These are phyloP conservation scores for Ophioderma brevispina DNA, from an alignment of 35 echinoderm and acorn worm genomes.

Conservation along the genomic window DNA sequence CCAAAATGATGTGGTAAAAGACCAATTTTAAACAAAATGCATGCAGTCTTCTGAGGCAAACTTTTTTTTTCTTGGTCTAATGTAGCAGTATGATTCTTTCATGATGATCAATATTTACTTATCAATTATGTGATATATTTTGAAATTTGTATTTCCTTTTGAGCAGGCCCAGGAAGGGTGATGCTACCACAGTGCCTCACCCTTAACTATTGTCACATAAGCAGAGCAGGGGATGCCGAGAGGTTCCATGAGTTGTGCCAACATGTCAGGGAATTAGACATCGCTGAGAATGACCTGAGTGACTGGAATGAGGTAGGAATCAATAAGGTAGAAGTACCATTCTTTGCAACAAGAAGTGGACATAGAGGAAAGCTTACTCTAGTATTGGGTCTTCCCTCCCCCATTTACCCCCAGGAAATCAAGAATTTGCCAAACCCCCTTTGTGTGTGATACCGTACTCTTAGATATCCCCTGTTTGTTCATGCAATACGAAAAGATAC, in stretches of 20 bases:
- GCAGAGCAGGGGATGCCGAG: conserved; percentile 47
- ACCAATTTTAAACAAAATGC: too few species aligned
- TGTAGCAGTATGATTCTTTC: too few species aligned
- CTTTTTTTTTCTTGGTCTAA: too few species aligned
- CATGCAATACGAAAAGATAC: too few species aligned
- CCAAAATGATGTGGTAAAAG: too few species aligned
- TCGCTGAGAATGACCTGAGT: conserved; percentile 60
- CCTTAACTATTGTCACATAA: conserved; percentile 60
- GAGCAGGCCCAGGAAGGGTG: not conserved
- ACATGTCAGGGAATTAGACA: conserved; percentile 49
- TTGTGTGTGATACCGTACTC: too few species aligned
- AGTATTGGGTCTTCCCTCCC: not conserved
- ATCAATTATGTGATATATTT: too few species aligned
- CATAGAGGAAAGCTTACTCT: not conserved
- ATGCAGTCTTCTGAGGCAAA: too few species aligned
- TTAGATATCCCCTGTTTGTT: too few species aligned
- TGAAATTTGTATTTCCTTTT: not conserved
- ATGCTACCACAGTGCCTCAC: conserved; percentile 48
- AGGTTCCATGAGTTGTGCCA: conserved; percentile 40
- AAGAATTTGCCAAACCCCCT: too few species aligned
- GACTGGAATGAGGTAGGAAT: not conserved
- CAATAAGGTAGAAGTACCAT: not conserved
- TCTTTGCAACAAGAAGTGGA: not conserved
- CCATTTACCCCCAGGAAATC: not conserved
- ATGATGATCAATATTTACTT: too few species aligned